phyloP scores from a whole-genome alignment of 2,888 invertebrate genomes.

The Noctua pronuba region DNA sequence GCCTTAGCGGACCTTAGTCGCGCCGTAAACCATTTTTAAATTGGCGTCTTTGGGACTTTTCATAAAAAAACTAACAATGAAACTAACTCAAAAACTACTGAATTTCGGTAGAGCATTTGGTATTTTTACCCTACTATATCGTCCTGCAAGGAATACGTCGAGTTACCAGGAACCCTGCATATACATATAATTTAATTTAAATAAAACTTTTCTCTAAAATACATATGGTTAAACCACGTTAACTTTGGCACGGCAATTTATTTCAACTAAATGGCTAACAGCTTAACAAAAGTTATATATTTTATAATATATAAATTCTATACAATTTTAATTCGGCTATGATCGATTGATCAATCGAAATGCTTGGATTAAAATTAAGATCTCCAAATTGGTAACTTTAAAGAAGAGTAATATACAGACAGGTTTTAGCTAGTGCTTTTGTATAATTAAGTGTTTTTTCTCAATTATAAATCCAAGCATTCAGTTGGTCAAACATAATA shows the following conservation, averaged over 20 bases:
- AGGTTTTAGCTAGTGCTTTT: not conserved
- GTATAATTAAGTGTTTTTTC: not conserved
- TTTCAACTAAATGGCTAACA: slow-evolving; percentile 66
- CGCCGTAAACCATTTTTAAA: no score
- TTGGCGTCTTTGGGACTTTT: no score
- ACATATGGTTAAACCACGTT: slow-evolving; percentile 72
- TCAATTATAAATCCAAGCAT: slow-evolving; percentile 46
- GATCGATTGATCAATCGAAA: slow-evolving; percentile 46
- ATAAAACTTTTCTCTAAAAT: slow-evolving; percentile 65
- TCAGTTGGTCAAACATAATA: slow-evolving; percentile 40
- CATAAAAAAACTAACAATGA: no score
- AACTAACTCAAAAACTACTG: no score
- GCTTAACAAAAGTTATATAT: slow-evolving; percentile 52
- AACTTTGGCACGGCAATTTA: slow-evolving; percentile 82
- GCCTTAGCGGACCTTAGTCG: no score
- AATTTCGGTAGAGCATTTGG: no score
- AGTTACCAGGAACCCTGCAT: not conserved
- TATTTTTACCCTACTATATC: no score
- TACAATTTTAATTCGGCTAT: slow-evolving; percentile 66
- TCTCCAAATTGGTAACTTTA: not conserved
- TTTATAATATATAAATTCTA: slow-evolving; percentile 49
- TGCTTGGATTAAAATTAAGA: slow-evolving; percentile 42
- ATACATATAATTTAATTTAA: slow-evolving; percentile 52
- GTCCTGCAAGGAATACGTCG: no score
- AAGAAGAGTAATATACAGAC: not conserved